Evolutionary conservation across 2,113 vertebrate species (phyloP).

Genomic region (Alethe castanea): DNA sequence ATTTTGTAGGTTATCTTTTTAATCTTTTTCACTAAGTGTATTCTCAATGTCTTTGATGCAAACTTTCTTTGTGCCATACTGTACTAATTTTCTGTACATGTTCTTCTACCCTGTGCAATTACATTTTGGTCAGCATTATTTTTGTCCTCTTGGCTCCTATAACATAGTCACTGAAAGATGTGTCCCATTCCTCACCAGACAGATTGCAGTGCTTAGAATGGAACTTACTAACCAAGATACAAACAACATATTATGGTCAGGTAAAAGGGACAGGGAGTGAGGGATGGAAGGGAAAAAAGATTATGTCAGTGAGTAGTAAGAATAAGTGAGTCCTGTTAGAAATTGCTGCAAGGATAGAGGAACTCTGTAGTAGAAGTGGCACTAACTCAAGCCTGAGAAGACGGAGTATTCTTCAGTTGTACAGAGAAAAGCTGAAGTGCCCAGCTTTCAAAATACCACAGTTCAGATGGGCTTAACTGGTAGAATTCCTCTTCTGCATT

Average conservation of each 20-base stretch:
- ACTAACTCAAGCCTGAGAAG: too few relatives aligned
- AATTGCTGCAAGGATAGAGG: too few relatives aligned
- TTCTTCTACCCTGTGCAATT: neutral
- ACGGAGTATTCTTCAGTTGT: too few relatives aligned
- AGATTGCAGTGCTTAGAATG: neutral
- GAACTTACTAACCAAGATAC: neutral
- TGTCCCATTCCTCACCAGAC: neutral
- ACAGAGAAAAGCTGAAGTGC: too few relatives aligned
- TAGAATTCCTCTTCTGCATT: too few relatives aligned
- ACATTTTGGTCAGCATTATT: neutral
- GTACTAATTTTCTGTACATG: neutral
- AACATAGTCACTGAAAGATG: neutral
- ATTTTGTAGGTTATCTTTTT: neutral
- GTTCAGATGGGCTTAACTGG: too few relatives aligned
- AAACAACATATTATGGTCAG: neutral
- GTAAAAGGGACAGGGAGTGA: neutral
- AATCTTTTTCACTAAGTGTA: neutral
- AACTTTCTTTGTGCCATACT: neutral
- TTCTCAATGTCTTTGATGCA: neutral
- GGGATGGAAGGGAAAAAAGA: too few relatives aligned
- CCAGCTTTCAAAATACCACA: too few relatives aligned
- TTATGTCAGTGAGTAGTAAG: too few relatives aligned
- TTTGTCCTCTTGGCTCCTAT: neutral
- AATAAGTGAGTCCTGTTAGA: too few relatives aligned
- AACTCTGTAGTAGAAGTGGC: too few relatives aligned